Evolutionary conservation across 2,888 invertebrate species (phyloP).

Genomic region (Cactoblastis cactorum): DNA sequence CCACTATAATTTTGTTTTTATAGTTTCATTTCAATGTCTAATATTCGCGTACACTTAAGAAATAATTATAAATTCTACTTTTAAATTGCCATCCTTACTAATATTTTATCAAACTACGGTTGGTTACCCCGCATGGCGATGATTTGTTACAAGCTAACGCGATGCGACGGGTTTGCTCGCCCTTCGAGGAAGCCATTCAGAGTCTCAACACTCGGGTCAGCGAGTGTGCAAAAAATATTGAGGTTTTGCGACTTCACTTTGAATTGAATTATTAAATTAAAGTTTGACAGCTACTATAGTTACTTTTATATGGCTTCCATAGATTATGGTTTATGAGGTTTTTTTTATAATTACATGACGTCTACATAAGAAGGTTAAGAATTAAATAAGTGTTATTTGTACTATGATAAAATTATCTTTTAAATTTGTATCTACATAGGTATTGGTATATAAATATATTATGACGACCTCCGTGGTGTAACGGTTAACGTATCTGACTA

Average conservation of each 20-base stretch:
- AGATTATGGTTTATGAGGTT: background rate
- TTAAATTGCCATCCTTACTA: background rate
- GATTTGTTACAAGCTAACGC: constrained; percentile 11
- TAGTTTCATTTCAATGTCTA: too few species aligned
- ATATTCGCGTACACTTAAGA: too few species aligned
- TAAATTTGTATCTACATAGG: too few species aligned
- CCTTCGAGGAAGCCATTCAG: constrained; percentile 13
- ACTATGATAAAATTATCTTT: too few species aligned
- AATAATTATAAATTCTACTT: too few species aligned
- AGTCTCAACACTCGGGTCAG: background rate
- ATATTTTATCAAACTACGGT: background rate
- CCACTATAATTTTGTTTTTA: too few species aligned
- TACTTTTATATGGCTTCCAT: background rate
- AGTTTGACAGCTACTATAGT: background rate
- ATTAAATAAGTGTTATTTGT: too few species aligned
- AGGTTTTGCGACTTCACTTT: background rate
- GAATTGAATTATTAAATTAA: constrained; percentile 2
- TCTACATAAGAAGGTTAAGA: too few species aligned
- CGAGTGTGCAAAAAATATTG: background rate
- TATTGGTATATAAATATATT: too few species aligned
- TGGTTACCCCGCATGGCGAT: background rate
- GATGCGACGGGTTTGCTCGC: constrained; percentile 17
- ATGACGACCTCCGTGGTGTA: too few species aligned
- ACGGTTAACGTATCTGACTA: too few species aligned
- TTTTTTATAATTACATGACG: too few species aligned